phyloP scores from a whole-genome alignment of 2,888 invertebrate genomes.

The Stenotaenia linearis region DNA sequence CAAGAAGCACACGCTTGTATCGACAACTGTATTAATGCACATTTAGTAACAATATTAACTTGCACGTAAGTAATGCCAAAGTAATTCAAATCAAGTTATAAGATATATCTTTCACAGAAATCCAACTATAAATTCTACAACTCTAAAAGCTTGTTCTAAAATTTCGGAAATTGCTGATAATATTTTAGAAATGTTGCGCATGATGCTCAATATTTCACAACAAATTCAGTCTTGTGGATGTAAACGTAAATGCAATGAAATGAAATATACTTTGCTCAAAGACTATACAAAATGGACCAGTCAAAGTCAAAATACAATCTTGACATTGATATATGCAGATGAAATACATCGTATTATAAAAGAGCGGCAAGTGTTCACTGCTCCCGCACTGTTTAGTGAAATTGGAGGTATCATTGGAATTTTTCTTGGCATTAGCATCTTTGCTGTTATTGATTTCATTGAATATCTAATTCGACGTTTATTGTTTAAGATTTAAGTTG shows the following conservation, averaged over 20 bases:
- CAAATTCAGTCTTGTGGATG: not conserved
- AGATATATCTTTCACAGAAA: too few species aligned
- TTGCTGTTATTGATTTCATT: not conserved
- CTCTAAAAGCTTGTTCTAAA: too few species aligned
- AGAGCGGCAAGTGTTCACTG: not conserved
- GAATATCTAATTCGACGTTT: not conserved
- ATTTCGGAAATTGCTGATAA: too few species aligned
- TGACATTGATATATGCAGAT: not conserved
- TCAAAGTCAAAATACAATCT: not conserved
- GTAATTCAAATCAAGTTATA: too few species aligned
- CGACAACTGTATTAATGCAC: too few species aligned
- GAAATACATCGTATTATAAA: not conserved
- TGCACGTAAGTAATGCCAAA: too few species aligned
- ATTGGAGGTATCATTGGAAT: not conserved
- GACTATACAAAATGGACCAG: not conserved
- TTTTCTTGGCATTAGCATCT: not conserved
- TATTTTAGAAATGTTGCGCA: too few species aligned
- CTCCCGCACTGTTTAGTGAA: not conserved
- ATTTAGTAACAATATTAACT: too few species aligned
- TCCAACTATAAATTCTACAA: too few species aligned
- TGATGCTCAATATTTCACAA: too few species aligned
- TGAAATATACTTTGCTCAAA: not conserved
- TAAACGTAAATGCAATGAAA: not conserved
- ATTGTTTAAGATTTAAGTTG: too few species aligned
- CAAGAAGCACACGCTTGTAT: too few species aligned